phyloP scores from a whole-genome alignment of 2,888 invertebrate genomes.

The Ormyrus pomaceus region DNA sequence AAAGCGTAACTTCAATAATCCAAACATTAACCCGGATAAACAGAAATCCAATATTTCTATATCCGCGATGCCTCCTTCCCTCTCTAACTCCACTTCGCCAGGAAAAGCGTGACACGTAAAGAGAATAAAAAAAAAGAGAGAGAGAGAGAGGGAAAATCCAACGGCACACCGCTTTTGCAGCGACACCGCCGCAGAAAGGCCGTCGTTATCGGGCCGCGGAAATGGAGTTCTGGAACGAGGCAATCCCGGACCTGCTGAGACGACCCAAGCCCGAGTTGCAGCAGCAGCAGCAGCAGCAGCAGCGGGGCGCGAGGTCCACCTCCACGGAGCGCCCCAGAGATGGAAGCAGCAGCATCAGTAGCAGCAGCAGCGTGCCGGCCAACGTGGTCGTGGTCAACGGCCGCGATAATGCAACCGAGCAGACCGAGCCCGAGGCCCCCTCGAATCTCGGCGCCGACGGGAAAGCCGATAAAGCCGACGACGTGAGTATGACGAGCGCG shows the following conservation, averaged over 20 bases:
- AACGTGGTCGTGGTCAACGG: slow-evolving; percentile 1
- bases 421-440: neutral
- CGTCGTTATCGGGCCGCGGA: slow-evolving; percentile 87
- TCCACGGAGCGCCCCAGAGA: slow-evolving; percentile 64
- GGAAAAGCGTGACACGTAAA: neutral
- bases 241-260: slow-evolving; percentile 84
- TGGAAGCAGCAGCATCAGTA: slow-evolving; percentile 57
- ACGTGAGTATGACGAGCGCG: slow-evolving; percentile 14
- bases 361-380: slow-evolving; percentile 59
- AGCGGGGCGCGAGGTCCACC: slow-evolving; percentile 60
- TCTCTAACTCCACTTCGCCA: neutral
- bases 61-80: neutral
- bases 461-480: slow-evolving; percentile 26
- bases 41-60: slow-evolving; percentile 35
- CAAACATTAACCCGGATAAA: slow-evolving; percentile 37
- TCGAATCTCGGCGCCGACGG: slow-evolving; percentile 37
- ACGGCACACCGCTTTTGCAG: slow-evolving; percentile 74
- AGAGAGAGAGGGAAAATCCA: neutral
- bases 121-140: neutral
- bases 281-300: neutral
- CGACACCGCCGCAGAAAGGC: slow-evolving; percentile 85
- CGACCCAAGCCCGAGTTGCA: slow-evolving; percentile 70
- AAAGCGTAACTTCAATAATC: slow-evolving; percentile 29
- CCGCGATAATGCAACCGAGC: slow-evolving; percentile 11
- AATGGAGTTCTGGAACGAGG: slow-evolving; percentile 90